Evolutionary conservation across 2,797 vertebrate genomes (phyloP).

Genomic region (Manis crassicaudata): DNA sequence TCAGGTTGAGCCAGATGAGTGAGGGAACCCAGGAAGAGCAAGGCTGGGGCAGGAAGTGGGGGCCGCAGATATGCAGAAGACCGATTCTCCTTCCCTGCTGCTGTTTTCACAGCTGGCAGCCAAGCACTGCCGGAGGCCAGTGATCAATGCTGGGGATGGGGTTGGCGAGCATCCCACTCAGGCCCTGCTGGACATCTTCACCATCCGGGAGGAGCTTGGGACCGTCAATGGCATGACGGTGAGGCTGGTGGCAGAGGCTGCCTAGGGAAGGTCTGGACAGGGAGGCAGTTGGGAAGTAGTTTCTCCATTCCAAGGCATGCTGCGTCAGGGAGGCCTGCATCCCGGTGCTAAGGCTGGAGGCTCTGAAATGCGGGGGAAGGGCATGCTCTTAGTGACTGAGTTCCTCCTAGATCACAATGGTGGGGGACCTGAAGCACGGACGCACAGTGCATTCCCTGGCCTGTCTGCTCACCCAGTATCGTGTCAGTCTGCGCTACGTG

Average conservation of each 20-base stretch:
- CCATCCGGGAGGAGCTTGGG: slow-evolving; percentile 97
- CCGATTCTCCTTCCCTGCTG: neutral
- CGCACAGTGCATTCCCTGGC: slow-evolving; percentile 97
- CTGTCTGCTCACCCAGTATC: slow-evolving; percentile 96
- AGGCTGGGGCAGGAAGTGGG: rapidly evolving
- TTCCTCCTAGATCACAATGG: slow-evolving; percentile 94
- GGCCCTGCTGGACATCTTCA: slow-evolving; percentile 97
- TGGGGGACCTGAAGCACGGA: slow-evolving; percentile 97
- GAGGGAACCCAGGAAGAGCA: neutral
- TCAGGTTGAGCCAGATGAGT: neutral
- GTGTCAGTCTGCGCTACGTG: slow-evolving; percentile 95
- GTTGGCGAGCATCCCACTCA: slow-evolving; percentile 98
- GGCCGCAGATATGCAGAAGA: too few species aligned
- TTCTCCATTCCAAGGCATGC: neutral
- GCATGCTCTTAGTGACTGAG: rapidly evolving
- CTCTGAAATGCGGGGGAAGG: rapidly evolving
- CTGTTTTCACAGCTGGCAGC: slow-evolving; percentile 88
- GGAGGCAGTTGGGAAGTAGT: too few species aligned
- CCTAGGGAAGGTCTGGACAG: neutral
- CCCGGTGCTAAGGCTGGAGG: rapidly evolving
- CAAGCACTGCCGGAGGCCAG: slow-evolving; percentile 94
- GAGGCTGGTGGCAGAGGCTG: neutral
- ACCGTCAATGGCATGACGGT: slow-evolving; percentile 99
- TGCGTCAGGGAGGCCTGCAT: rapidly evolving
- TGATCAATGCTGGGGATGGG: slow-evolving; percentile 97